Evolutionary conservation across 2,797 vertebrate genomes (phyloP).

Genomic region (Sebastes wilsoni): DNA sequence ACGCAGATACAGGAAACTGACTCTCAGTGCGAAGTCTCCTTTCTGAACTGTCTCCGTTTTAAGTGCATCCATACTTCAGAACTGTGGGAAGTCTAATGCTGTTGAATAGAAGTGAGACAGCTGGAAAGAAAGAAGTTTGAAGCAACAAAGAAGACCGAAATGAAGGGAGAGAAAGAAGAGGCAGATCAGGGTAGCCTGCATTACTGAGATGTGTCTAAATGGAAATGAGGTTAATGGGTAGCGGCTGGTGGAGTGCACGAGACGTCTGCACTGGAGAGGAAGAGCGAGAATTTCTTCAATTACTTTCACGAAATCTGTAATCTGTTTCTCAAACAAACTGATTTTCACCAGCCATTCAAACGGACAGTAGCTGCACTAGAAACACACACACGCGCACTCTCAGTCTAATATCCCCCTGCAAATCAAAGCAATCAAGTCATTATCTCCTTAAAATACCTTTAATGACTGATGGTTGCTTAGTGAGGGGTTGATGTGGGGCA

Average conservation of each 20-base stretch:
- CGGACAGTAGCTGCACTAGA: not conserved
- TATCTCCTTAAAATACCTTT: conserved; percentile 46
- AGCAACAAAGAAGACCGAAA: conserved; percentile 1
- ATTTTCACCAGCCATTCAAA: conserved; percentile 8
- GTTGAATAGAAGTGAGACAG: not conserved
- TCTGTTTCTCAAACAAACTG: conserved; percentile 33
- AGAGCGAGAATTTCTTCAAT: conserved; percentile 26
- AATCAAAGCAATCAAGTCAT: conserved; percentile 48
- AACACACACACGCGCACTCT: not conserved
- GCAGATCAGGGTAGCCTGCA: not conserved
- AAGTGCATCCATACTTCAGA: not conserved
- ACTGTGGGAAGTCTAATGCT: not conserved
- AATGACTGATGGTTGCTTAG: conserved; percentile 43
- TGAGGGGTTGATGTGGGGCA: conserved; percentile 30
- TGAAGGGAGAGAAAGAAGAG: conserved; percentile 5
- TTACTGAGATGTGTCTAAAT: conserved; percentile 38
- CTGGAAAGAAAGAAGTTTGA: not conserved
- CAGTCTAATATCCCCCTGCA: conserved; percentile 15
- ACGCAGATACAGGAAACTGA: too few relatives aligned
- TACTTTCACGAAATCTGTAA: conserved; percentile 25
- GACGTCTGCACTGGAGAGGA: conserved; percentile 15
- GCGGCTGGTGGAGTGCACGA: conserved; percentile 3
- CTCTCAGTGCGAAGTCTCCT: too few relatives aligned
- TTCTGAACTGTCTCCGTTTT: not conserved
- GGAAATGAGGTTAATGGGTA: conserved; percentile 50